Evolutionary conservation across 1,140 invertebrate species (phyloP).

Genomic region (Globodera rostochiensis): DNA sequence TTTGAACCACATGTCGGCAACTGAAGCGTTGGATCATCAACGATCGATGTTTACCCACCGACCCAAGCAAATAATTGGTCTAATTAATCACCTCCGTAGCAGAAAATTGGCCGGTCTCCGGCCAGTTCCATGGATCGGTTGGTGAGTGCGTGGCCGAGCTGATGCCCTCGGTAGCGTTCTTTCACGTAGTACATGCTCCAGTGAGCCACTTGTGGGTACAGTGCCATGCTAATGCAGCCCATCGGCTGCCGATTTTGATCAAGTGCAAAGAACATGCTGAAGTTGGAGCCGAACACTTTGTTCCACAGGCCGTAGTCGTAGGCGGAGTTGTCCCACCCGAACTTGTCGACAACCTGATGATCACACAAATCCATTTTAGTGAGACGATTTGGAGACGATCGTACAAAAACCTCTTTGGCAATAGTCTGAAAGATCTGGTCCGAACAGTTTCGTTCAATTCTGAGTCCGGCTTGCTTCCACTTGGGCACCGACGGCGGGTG

Average conservation of each 20-base stretch:
- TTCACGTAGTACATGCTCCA: conserved; percentile 12
- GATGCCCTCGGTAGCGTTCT: not conserved
- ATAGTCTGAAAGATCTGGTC: no score
- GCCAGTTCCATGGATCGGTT: not conserved
- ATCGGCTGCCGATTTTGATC: not conserved
- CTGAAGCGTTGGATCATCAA: not conserved
- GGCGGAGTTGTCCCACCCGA: conserved; percentile 1
- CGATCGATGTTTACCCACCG: no score
- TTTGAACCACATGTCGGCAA: not conserved
- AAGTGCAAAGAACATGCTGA: not conserved
- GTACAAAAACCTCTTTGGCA: no score
- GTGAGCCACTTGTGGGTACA: not conserved
- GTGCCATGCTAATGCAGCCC: not conserved
- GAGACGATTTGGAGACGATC: no score
- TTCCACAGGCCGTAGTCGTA: conserved; percentile 8
- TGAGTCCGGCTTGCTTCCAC: no score
- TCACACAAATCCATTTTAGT: no score
- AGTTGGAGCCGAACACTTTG: not conserved
- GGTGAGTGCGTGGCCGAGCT: not conserved
- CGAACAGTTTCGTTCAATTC: no score
- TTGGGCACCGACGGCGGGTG: no score
- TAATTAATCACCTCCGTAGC: not conserved
- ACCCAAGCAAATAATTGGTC: no score
- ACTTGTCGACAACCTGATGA: not conserved
- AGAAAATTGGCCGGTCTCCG: not conserved